Percentiles rank a stretch among this genome's conserved stretches.
phyloP scores from a whole-genome alignment of 2,113 vertebrate genomes.

The Ardeotis arabs region DNA sequence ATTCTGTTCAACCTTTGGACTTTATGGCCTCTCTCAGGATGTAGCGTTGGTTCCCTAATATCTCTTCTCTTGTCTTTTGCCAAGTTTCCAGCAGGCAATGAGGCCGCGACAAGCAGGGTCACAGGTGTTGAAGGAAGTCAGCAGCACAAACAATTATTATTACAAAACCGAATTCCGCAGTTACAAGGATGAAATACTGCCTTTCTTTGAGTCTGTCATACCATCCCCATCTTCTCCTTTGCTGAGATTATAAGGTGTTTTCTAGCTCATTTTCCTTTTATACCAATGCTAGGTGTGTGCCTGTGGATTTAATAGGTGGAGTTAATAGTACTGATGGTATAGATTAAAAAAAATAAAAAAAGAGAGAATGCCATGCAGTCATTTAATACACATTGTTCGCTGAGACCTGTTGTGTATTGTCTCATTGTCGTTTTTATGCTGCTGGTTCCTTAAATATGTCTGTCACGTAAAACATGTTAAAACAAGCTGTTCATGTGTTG shows the following conservation, averaged over 20 bases:
- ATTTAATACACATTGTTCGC: neutral
- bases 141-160: constrained; percentile 17
- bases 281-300: neutral
- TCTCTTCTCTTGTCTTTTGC: constrained; percentile 52
- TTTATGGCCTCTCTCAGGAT: constrained; percentile 58
- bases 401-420: neutral
- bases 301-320: constrained; percentile 16
- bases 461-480: neutral
- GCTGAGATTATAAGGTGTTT: neutral
- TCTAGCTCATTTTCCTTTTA: neutral
- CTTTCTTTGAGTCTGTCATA: neutral
- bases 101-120: constrained; percentile 15
- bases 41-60: constrained; percentile 48
- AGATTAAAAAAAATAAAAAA: neutral
- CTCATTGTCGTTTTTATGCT: neutral
- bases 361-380: neutral
- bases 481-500: neutral
- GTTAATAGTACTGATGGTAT: neutral
- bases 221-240: neutral
- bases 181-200: neutral
- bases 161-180: neutral
- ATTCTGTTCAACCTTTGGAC: constrained; percentile 65
- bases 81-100: constrained; percentile 59
- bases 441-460: neutral
- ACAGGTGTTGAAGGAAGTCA: constrained; percentile 54